Conservation (phyloP, 1,140 invertebrate species). For the Aphaenogaster floridana region DNA sequence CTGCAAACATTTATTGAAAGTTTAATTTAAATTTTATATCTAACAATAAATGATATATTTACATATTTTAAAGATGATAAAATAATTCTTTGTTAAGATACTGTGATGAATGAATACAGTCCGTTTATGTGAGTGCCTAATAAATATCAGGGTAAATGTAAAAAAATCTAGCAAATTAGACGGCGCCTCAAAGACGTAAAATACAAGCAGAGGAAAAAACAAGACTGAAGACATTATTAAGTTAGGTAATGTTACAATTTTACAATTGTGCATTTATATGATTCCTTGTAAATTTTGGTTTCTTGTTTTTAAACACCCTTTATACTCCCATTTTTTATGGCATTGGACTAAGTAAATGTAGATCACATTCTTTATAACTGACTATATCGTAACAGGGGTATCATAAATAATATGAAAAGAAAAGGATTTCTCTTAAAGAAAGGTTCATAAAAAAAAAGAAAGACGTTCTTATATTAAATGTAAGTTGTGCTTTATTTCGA, state of each 20-base stretch:
- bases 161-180: not conserved
- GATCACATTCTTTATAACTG: not conserved
- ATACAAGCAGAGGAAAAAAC: not conserved
- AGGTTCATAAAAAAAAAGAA: not conserved
- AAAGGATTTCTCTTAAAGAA: not conserved
- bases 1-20: too few species aligned
- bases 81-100: not conserved
- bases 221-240: not conserved
- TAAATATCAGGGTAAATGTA: not conserved
- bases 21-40: not conserved
- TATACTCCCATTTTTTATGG: not conserved
- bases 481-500: too few species aligned
- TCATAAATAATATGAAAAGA: not conserved
- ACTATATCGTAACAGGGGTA: not conserved
- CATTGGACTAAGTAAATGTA: not conserved
- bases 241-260: too few species aligned
- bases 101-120: not conserved
- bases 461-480: not conserved
- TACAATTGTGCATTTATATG: too few species aligned
- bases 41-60: not conserved
- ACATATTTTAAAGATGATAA: not conserved
- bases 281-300: not conserved
- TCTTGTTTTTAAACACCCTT: not conserved
- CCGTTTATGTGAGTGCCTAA: not conserved
- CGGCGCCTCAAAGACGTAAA: not conserved